Conservation (phyloP, 2,888 invertebrate species). For the Drosophila stalkeri region DNA sequence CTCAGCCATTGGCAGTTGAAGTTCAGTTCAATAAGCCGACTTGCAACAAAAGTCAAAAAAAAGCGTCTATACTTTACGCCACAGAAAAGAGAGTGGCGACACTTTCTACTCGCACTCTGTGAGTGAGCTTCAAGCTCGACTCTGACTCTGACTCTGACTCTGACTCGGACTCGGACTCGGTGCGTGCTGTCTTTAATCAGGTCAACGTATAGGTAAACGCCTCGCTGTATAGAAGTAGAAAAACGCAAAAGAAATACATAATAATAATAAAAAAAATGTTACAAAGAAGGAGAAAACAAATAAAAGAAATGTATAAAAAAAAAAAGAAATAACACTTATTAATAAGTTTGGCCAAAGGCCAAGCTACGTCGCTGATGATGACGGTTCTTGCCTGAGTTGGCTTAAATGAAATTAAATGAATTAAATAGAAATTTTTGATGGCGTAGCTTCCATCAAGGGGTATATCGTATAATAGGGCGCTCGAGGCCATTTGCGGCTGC, state of each 20-base stretch:
- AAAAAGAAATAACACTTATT: constrained; percentile 37
- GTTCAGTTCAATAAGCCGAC: constrained; percentile 45
- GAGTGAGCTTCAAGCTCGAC: constrained; percentile 36
- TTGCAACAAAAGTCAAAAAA: constrained; percentile 46
- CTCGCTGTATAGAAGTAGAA: constrained; percentile 24
- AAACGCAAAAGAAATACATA: constrained; percentile 26
- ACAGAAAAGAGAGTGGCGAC: constrained; percentile 62
- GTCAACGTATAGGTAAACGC: constrained; percentile 45
- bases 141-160: constrained; percentile 2
- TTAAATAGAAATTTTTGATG: constrained; percentile 54
- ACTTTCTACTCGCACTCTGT: constrained; percentile 54
- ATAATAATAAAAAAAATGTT: constrained; percentile 7
- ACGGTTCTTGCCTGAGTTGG: constrained; percentile 38
- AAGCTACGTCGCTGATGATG: constrained; percentile 32
- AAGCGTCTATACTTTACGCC: neutral
- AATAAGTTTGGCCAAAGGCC: constrained; percentile 59
- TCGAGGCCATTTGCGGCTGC: constrained; percentile 14
- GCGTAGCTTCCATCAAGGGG: constrained; percentile 2
- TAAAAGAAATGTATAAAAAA: constrained; percentile 16
- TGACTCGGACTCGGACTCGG: constrained; percentile 27
- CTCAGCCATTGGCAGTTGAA: neutral
- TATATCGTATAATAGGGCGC: constrained; percentile 35
- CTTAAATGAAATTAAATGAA: constrained; percentile 57
- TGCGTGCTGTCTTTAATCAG: constrained; percentile 59
- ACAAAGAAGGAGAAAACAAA: constrained; percentile 15